A percentile compares a stretch with the other conserved stretches of the same genome.
These are phyloP conservation scores for Cremastobaeus sp. DNA, from an alignment of 2,888 invertebrate genomes.

Conservation along the genomic window DNA sequence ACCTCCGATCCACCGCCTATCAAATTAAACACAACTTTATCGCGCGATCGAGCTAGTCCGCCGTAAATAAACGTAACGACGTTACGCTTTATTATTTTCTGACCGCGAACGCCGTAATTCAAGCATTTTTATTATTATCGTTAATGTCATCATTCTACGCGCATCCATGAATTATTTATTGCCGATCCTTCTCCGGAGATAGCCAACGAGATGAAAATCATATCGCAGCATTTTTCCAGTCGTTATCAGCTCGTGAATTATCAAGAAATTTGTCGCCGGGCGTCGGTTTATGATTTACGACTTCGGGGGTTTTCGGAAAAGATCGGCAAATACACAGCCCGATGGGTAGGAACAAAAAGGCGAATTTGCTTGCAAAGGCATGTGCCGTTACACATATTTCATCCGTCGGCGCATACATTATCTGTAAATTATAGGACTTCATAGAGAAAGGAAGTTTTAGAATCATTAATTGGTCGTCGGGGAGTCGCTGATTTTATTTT, in stretches of 20 bases:
- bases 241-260: not conserved
- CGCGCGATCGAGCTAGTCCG: constrained; percentile 25
- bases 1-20: constrained; percentile 18
- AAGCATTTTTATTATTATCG: constrained; percentile 45
- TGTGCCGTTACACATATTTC: too few relatives aligned
- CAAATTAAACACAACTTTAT: constrained; percentile 49
- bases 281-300: too few relatives aligned
- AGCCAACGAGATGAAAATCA: constrained; percentile 1
- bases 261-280: constrained; percentile 17
- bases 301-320: too few relatives aligned
- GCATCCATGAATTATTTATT: constrained; percentile 43
- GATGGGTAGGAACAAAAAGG: too few relatives aligned
- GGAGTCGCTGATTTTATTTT: constrained; percentile 14
- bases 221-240: not conserved
- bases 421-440: constrained; percentile 22
- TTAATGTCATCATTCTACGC: constrained; percentile 51
- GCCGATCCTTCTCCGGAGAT: constrained; percentile 3
- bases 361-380: too few relatives aligned
- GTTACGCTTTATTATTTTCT: constrained; percentile 46
- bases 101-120: constrained; percentile 26
- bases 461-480: constrained; percentile 9
- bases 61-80: constrained; percentile 41
- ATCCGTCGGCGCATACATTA: constrained; percentile 9
- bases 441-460: constrained; percentile 1
- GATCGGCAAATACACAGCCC: too few relatives aligned